Base-by-base conservation (phyloP, 2,888 invertebrate species). In the Oscheius onirici region DNA sequence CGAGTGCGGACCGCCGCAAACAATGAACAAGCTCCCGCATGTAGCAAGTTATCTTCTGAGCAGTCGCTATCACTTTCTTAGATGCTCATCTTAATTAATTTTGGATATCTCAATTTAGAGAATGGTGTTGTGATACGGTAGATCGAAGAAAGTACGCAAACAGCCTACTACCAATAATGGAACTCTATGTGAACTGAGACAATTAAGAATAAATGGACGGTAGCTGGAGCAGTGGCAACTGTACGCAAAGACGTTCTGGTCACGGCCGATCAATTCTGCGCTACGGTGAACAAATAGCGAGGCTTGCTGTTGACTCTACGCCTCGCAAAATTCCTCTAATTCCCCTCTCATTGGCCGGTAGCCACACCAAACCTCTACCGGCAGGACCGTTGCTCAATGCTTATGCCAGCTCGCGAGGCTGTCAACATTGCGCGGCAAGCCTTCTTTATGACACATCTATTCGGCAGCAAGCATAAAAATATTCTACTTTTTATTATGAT, bases 301-400 rank as follows among this genome's bases (percentile, higher is more conserved):
- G 63, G 49, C 63, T 63, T 24, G 63, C 63, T 63, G 49, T 63
- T 63, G 46, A 63, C 63, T 63, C 63, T 63, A 63, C 49, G 63
- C 63, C 63, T 63, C 63, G 63, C 46, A 63, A 63, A 63, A 63
- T 63, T 63, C 63, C 63, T 63, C 63, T 63, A 63, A 63, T 63
- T 63, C 63, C 63, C 46, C 63, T 46, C 63, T 63, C 63, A 63
- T 63, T 63, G 63, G 63, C 63, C 63, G 49, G 63, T 63, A 49
- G 63, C 63, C 63, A 63, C 63, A 63, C 63, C 63, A 46, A 49
- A 44, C 49, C 24, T 41, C 60, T 34, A 34, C 34, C 34, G 34
- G 34, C 34, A 34, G 8, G 34, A 34, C 34, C 34, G 5, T 34
- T 34, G 34, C 34, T 34, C 34, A 6, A 34, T 34, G 34, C 8